Conservation (phyloP, 2,113 vertebrate genomes). For the Chaetops frenatus region DNA sequence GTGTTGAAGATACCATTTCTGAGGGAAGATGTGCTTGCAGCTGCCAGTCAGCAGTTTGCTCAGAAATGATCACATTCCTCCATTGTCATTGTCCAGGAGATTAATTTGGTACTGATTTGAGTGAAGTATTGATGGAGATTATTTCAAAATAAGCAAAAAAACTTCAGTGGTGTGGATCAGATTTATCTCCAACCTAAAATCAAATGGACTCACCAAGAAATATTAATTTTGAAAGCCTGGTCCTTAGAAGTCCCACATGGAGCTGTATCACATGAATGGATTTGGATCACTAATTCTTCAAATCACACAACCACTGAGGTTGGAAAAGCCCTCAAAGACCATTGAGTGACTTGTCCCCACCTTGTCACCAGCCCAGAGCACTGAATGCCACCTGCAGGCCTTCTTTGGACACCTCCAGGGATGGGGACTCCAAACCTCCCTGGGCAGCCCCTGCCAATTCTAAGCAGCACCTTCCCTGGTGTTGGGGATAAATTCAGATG, state of each 20-base stretch:
- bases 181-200: neutral
- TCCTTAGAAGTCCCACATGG: neutral
- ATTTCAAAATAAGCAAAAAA: neutral
- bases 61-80: fast-evolving
- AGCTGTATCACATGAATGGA: neutral
- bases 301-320: neutral
- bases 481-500: neutral
- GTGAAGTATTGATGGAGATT: fast-evolving
- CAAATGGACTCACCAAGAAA: neutral
- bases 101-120: neutral
- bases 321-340: neutral
- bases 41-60: neutral
- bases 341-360: neutral
- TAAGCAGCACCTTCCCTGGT: neutral
- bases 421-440: neutral
- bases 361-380: neutral
- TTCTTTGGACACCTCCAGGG: neutral
- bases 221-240: neutral
- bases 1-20: neutral
- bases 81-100: neutral
- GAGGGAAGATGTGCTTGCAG: neutral
- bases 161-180: neutral
- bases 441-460: fast-evolving
- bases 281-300: neutral
- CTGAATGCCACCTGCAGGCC: fast-evolving